phyloP scores from a whole-genome alignment of 2,888 invertebrate species.

The Smittia sp. region DNA sequence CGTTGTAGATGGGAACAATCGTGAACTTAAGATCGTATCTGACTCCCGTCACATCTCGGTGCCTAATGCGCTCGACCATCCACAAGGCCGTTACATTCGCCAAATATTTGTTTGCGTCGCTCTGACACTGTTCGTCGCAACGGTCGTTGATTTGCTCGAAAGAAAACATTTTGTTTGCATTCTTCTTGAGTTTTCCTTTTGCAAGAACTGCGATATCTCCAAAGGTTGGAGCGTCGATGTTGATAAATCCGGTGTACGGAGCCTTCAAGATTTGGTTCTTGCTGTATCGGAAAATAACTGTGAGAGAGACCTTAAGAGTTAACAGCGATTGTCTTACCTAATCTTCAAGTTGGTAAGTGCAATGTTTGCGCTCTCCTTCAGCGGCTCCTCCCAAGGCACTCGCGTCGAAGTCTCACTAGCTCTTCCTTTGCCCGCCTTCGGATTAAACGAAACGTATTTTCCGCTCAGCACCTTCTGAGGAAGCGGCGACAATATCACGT shows the following conservation, averaged over 20 bases:
- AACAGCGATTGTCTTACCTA: neutral
- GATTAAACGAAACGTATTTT: conserved; percentile 16
- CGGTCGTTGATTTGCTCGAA: conserved; percentile 50
- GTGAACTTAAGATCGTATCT: conserved; percentile 68
- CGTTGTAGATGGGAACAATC: conserved; percentile 57
- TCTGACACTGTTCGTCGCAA: conserved; percentile 43
- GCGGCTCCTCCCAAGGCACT: conserved; percentile 64
- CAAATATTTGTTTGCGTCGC: conserved; percentile 30
- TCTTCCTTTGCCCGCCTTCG: neutral
- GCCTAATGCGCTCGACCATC: conserved; percentile 67
- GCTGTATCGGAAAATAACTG: conserved; percentile 45
- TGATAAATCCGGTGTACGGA: conserved; percentile 53
- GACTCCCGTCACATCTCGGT: conserved; percentile 56
- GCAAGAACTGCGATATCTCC: conserved; percentile 66
- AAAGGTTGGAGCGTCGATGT: conserved; percentile 53
- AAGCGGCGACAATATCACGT: conserved; percentile 17
- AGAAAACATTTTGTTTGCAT: conserved; percentile 55
- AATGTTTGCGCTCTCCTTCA: conserved; percentile 66
- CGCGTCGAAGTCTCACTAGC: conserved; percentile 16
- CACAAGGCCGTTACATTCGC: conserved; percentile 60
- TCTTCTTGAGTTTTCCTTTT: conserved; percentile 61
- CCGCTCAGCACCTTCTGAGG: neutral
- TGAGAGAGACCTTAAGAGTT: too few species aligned
- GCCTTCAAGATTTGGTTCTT: conserved; percentile 47
- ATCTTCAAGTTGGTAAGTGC: conserved; percentile 52